Conservation (phyloP, 2,113 vertebrate species). For the Bubo scandiacus region DNA sequence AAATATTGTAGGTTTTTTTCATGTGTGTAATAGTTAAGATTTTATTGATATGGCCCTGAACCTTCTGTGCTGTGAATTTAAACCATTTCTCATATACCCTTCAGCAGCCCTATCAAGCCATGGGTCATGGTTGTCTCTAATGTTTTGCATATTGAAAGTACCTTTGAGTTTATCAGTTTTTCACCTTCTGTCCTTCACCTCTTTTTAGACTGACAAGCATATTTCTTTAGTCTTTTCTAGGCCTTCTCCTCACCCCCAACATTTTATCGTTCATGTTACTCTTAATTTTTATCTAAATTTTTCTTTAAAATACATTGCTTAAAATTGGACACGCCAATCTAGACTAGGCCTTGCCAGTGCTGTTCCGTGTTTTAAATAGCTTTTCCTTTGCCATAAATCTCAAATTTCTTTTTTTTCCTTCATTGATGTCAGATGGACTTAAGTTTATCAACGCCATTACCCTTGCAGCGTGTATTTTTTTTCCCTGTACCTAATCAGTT, state of each 20-base stretch:
- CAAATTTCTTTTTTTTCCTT: neutral
- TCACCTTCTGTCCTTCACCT: neutral
- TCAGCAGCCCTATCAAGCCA: neutral
- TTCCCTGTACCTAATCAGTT: neutral
- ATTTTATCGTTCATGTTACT: neutral
- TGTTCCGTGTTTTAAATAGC: neutral
- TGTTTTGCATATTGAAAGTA: neutral
- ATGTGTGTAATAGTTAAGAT: neutral
- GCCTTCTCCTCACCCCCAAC: neutral
- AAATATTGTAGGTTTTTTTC: neutral
- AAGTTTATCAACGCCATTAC: neutral
- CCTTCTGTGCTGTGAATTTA: neutral
- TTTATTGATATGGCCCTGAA: neutral
- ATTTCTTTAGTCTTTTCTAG: neutral
- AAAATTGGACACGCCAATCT: neutral
- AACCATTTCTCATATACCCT: neutral
- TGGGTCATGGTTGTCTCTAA: neutral
- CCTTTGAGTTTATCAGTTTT: neutral
- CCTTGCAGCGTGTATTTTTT: neutral
- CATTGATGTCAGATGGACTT: neutral
- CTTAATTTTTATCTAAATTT: neutral
- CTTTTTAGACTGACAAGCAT: neutral
- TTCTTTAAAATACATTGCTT: neutral
- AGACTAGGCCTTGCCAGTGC: neutral
- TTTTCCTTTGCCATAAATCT: neutral